A percentile compares a stretch with the other conserved stretches of the same genome.
Evolutionary conservation across 2,113 vertebrate species (phyloP).

Genomic region (Microtus richardsoni): DNA sequence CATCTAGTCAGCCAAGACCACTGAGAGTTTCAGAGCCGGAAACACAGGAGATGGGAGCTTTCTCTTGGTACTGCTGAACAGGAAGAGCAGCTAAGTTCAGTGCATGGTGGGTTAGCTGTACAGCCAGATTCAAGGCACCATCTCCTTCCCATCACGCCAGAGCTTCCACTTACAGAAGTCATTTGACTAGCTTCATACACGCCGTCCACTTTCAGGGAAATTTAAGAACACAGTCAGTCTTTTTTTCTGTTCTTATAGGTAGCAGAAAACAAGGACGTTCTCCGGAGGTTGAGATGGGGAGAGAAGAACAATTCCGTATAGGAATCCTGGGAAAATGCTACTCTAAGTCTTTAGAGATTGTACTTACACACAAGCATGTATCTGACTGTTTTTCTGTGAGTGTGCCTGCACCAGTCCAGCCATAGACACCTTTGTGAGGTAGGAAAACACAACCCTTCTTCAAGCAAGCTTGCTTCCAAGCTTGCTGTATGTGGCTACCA

Average conservation of each 20-base stretch:
- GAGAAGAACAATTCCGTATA: neutral
- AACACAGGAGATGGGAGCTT: neutral
- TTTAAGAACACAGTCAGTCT: neutral
- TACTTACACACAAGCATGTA: neutral
- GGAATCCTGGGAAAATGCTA: neutral
- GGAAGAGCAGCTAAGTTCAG: neutral
- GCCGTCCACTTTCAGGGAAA: neutral
- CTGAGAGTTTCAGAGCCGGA: neutral
- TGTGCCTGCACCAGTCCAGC: neutral
- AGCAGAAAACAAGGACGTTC: neutral
- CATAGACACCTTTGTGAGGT: neutral
- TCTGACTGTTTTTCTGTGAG: neutral
- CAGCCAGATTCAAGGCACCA: neutral
- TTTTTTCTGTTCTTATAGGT: neutral
- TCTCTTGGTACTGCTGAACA: neutral
- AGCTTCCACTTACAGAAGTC: neutral
- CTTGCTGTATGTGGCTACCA: neutral
- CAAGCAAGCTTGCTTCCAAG: neutral
- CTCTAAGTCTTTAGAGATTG: neutral
- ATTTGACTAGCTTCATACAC: neutral
- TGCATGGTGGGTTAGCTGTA: neutral
- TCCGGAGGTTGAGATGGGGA: neutral
- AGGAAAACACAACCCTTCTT: neutral
- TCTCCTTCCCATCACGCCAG: neutral
- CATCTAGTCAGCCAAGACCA: neutral